A percentile compares a stretch with the other conserved stretches of the same genome.
Evolutionary conservation across 2,797 vertebrate genomes (phyloP).

Genomic region (Lates japonicus): DNA sequence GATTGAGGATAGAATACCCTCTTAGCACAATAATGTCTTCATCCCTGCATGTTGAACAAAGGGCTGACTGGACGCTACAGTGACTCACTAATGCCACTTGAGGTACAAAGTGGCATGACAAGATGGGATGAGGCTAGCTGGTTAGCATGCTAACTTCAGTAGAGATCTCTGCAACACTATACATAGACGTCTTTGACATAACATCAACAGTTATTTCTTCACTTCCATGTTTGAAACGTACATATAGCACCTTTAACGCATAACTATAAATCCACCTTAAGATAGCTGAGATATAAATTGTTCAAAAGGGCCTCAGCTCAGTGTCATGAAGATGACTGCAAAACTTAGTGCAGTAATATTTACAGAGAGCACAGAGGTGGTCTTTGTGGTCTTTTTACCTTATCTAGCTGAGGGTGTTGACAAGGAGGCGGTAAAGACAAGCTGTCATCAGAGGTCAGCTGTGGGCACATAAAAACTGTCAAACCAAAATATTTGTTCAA

Average conservation of each 20-base stretch:
- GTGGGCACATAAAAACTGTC: constrained; percentile 17
- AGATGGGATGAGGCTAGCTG: no score
- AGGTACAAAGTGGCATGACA: no score
- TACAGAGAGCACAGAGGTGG: neutral
- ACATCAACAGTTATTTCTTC: no score
- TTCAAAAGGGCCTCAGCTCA: neutral
- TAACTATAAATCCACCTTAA: neutral
- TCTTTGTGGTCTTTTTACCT: neutral
- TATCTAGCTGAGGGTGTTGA: constrained; percentile 30
- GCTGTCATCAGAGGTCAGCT: constrained; percentile 36
- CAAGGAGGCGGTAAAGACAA: constrained; percentile 35
- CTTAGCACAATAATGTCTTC: no score
- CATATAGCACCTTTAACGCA: neutral
- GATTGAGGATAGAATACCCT: no score
- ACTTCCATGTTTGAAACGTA: no score
- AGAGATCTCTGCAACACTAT: no score
- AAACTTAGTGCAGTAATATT: neutral
- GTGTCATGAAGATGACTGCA: neutral
- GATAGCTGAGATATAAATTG: neutral
- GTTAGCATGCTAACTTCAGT: no score
- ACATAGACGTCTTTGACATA: no score
- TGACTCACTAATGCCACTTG: no score
- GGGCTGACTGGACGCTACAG: no score
- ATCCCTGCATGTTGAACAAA: no score
- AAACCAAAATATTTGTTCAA: constrained; percentile 43